These are phyloP conservation scores for Cephalotes varians DNA, from an alignment of 2,888 invertebrate genomes.

Conservation along the genomic window DNA sequence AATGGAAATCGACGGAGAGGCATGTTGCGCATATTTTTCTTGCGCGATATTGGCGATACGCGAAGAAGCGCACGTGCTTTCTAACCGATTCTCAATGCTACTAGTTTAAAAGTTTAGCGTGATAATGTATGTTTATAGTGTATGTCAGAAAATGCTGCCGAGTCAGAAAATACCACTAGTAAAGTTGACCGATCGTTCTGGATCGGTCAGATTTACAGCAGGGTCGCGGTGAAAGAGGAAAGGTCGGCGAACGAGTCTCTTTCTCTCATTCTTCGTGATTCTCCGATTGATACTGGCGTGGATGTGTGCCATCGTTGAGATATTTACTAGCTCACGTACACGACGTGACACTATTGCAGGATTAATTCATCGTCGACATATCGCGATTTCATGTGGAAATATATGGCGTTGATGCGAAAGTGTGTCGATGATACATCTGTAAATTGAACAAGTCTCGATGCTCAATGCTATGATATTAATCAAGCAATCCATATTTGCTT, in stretches of 20 bases:
- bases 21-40: conserved; percentile 69
- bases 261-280: conserved; percentile 23
- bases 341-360: not conserved
- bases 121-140: no score
- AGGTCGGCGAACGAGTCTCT: conserved; percentile 61
- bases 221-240: conserved; percentile 67
- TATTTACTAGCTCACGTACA: conserved; percentile 32
- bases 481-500: not conserved
- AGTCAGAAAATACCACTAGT: no score
- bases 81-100: conserved; percentile 72
- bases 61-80: conserved; percentile 70
- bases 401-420: conserved; percentile 14
- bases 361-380: conserved; percentile 36
- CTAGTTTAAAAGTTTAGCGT: no score
- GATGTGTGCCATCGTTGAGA: conserved; percentile 61
- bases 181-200: conserved; percentile 55
- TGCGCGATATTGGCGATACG: conserved; percentile 66
- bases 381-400: conserved; percentile 9
- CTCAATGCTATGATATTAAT: not conserved
- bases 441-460: not conserved
- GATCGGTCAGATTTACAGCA: conserved; percentile 59
- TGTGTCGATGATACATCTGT: conserved; percentile 1
- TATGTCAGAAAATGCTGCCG: no score
- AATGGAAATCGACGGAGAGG: conserved; percentile 79
- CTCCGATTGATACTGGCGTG: not conserved